phyloP scores from a whole-genome alignment of 2,888 invertebrate species.

The Cosmia trapezina region DNA sequence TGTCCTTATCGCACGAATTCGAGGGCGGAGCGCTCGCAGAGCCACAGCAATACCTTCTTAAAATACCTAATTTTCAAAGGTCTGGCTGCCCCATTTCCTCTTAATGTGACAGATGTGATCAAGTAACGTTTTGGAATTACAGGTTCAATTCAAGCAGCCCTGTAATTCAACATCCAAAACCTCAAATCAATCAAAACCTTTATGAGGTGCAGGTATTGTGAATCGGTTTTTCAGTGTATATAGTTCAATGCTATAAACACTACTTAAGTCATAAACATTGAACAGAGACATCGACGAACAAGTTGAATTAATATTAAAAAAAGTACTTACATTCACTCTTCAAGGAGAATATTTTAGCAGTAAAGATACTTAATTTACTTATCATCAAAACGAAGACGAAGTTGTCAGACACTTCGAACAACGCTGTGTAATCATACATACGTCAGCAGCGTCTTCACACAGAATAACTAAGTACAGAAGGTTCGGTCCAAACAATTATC shows the following conservation, averaged over 20 bases:
- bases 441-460: slow-evolving; percentile 32
- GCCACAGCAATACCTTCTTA: too few relatives aligned
- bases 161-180: background rate
- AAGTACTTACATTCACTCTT: slow-evolving; percentile 21
- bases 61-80: too few relatives aligned
- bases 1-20: too few relatives aligned
- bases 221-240: background rate
- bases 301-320: slow-evolving; percentile 10
- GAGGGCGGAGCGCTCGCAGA: too few relatives aligned
- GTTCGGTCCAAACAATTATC: background rate
- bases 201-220: background rate
- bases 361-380: slow-evolving; percentile 57
- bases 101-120: background rate
- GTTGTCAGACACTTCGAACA: slow-evolving; percentile 57
- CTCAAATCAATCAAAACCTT: background rate
- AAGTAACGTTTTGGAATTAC: background rate
- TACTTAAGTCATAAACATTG: background rate
- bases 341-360: slow-evolving; percentile 41
- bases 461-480: background rate
- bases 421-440: slow-evolving; percentile 59
- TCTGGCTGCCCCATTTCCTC: too few relatives aligned
- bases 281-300: background rate
- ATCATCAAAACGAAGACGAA: slow-evolving; percentile 57
- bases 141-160: background rate
- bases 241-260: background rate